Evolutionary conservation across 2,888 invertebrate species (phyloP), one percentile per base, ranked within the genome.

Genomic region (Apantesis nais): DNA sequence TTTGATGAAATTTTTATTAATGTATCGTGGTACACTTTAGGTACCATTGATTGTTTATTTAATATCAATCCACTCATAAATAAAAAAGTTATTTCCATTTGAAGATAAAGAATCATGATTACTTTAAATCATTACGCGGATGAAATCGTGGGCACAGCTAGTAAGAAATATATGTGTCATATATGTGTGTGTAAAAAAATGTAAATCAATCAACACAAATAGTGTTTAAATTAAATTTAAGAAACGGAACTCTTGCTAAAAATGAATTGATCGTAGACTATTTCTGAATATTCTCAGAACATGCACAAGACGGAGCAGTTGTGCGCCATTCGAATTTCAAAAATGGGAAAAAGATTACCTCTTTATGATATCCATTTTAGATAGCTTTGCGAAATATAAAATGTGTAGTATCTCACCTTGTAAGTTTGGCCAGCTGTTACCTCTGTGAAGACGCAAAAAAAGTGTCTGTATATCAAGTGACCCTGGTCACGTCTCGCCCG

Each of bases 371-470:
- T 73, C 61, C 34, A 72, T 73, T 78, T 74, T 68, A 71, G 66
- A 67, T 65, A 60, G 58, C 63, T 69, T 70, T 75, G 68, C 63
- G 70, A 75, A 74, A 69, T 73, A 72, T 73, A 72, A 73, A 72
- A 76, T 73, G 63, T 71, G 77, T 70, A 76, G 68, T 69, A 74
- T 75, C 74, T 78, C 80, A 82, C 81, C 74, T 82, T 74, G 72
- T 78, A 71, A 74, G 78, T 73, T 71, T 25, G 71, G 48, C 74
- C 81, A 81, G 78, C 75, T 81, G 81, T 82, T 80, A 74, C 82
- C 71, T 74, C 58, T 61, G 66, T 64, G 69, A 75, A 67, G 65
- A 70, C 63, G 72, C 44, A 74, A 70, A 77, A n/a, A 76, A 66
- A 52, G 73, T 60, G 65, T 66, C 55, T 74, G 65, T 68, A 70